Conservation (phyloP, 2,888 invertebrate species). For the Drosophila meridionalis region DNA sequence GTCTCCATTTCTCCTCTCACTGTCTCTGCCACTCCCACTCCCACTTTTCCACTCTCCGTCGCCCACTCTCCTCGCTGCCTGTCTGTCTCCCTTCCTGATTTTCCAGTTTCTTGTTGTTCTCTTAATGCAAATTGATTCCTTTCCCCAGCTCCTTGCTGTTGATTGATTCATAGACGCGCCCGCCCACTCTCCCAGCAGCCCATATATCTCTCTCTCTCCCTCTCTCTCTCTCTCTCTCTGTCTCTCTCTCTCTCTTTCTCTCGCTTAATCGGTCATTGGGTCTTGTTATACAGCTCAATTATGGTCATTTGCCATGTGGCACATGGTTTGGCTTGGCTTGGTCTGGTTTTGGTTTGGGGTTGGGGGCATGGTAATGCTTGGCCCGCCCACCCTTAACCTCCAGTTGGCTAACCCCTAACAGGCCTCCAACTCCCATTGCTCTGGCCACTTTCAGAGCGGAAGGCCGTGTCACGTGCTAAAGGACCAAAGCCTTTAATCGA, state of each 20-base stretch:
- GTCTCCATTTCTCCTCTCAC: neutral
- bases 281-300: constrained; percentile 80
- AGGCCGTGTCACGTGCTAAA: constrained; percentile 60
- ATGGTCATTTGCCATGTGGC: constrained; percentile 78
- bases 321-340: constrained; percentile 47
- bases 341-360: neutral
- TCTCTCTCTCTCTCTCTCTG: neutral
- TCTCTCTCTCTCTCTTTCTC: neutral
- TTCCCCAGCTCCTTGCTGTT: constrained; percentile 20
- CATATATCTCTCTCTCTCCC: neutral
- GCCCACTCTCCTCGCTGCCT: neutral
- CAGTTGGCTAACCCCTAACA: neutral
- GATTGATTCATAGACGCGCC: constrained; percentile 38
- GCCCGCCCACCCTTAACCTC: constrained; percentile 40
- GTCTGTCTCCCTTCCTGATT: neutral
- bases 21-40: no score
- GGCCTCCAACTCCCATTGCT: neutral
- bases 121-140: constrained; percentile 39
- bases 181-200: neutral
- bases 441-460: neutral
- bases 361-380: constrained; percentile 12
- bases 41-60: neutral
- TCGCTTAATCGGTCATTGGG: constrained; percentile 78
- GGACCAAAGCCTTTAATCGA: constrained; percentile 70
- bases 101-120: constrained; percentile 6